Base-by-base conservation (phyloP, 2,888 invertebrate species). In the Drosophila monieri region DNA sequence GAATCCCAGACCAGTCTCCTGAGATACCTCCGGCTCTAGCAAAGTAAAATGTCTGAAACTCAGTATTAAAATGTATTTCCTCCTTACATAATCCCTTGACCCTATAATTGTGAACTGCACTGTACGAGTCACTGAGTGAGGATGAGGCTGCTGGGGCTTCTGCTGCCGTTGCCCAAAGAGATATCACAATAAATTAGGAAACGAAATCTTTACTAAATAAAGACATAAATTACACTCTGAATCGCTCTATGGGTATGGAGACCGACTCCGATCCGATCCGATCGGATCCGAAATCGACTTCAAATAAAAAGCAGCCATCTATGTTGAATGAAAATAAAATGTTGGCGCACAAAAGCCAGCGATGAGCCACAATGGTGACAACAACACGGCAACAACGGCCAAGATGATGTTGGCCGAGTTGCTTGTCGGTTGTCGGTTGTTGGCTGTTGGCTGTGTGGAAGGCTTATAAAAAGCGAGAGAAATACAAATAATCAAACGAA, bases 151-250 rank as follows among this genome's bases (percentile, higher is more conserved):
- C 53, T 54, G 70, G 35, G 27, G 61, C 52, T 44, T 67, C 57
- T 62, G 54, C 52, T 57, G 66, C 51, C 57, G 69, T 88, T 79
- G 78, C 76, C 84, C 89, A 80, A 75, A 89, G 81, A 89, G 89
- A 88, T 90, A 90, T 89, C 88, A 89, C 89, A 90, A 90, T 90
- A 90, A 90, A 90, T 90, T 90, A 90, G 90, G 89, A 89, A 89
- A 90, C 88, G 90, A 90, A 90, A 90, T 90, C 90, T 90, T 87
- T 86, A 88, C 89, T 90, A 90, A 90, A 90, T 90, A 90, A 90
- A 90, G 89, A 89, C 90, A 90, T 90, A 90, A 90, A 90, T 90
- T 90, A 90, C 89, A 88, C 83, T 79, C 77, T 78, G 83, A 87
- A 81, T 85, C 88, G 89, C 80, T 85, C 85, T 85, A 74, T 88